phyloP scores from a whole-genome alignment of 2,797 vertebrate species.

The Bufotes viridis region DNA sequence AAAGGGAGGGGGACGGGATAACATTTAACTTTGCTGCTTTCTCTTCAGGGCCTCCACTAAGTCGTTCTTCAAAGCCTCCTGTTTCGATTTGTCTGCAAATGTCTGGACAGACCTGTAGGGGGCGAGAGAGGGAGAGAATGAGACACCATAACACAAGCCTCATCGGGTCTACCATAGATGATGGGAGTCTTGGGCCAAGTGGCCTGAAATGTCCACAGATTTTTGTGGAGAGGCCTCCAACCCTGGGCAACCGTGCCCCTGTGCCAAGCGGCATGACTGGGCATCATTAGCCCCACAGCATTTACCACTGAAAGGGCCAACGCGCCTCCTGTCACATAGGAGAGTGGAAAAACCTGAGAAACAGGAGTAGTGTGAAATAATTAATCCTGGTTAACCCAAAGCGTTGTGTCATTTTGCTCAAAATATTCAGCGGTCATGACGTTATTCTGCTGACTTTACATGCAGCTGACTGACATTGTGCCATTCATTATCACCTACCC shows the following conservation, averaged over 20 bases:
- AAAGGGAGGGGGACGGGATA: slow-evolving; percentile 67
- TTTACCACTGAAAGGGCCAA: neutral
- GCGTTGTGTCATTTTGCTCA: neutral
- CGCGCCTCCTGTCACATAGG: neutral
- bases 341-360: neutral
- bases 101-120: slow-evolving; percentile 89
- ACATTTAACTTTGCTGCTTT: slow-evolving; percentile 88
- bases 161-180: neutral
- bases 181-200: neutral
- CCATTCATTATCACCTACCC: neutral
- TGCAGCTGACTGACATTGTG: neutral
- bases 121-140: slow-evolving; percentile 1
- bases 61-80: slow-evolving; percentile 92
- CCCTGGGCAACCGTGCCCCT: neutral
- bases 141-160: neutral
- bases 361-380: neutral
- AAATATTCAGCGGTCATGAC: neutral
- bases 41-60: slow-evolving; percentile 95
- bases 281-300: neutral
- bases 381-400: neutral
- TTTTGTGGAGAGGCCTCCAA: neutral
- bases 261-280: neutral
- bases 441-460: neutral
- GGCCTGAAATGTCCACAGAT: neutral
- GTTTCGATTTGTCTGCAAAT: slow-evolving; percentile 92